Conservation (phyloP, 2,888 invertebrate genomes). For the Parasteatoda lunata region DNA sequence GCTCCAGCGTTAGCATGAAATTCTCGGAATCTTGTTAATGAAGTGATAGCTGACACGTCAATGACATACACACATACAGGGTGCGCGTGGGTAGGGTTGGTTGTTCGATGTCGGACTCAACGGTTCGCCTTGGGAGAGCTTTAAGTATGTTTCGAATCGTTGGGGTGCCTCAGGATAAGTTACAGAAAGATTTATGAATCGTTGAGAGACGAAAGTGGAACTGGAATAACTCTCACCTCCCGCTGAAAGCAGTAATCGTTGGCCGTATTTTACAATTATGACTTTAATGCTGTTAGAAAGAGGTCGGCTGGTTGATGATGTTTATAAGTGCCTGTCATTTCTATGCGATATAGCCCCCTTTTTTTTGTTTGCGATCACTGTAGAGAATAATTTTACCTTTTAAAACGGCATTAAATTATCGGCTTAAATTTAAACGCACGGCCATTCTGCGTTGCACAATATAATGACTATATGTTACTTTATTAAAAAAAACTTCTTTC, state of each 20-base stretch:
- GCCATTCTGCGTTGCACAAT: too few relatives aligned
- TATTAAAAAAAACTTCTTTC: too few relatives aligned
- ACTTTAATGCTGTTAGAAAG: neutral
- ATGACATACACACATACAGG: conserved; percentile 2
- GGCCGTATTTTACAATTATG: conserved; percentile 1
- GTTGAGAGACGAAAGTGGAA: conserved; percentile 1
- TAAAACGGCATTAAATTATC: too few relatives aligned
- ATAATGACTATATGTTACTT: too few relatives aligned
- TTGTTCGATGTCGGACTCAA: neutral
- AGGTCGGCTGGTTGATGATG: neutral
- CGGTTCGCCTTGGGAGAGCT: neutral
- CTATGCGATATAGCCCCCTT: too few relatives aligned
- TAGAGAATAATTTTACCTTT: too few relatives aligned
- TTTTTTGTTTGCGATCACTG: too few relatives aligned
- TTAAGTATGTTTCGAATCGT: conserved; percentile 2
- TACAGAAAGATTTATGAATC: neutral
- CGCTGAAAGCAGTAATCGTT: neutral
- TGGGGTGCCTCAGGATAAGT: neutral
- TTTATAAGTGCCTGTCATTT: too few relatives aligned
- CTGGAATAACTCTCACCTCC: conserved; percentile 5
- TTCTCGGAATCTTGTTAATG: conserved; percentile 30
- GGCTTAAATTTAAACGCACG: too few relatives aligned
- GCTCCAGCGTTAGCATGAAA: neutral
- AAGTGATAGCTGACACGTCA: conserved; percentile 22
- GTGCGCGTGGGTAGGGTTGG: conserved; percentile 4